Evolutionary conservation across 2,888 invertebrate genomes (phyloP), one percentile per base, ranked within the genome.

Genomic region (Perdita meconis): DNA sequence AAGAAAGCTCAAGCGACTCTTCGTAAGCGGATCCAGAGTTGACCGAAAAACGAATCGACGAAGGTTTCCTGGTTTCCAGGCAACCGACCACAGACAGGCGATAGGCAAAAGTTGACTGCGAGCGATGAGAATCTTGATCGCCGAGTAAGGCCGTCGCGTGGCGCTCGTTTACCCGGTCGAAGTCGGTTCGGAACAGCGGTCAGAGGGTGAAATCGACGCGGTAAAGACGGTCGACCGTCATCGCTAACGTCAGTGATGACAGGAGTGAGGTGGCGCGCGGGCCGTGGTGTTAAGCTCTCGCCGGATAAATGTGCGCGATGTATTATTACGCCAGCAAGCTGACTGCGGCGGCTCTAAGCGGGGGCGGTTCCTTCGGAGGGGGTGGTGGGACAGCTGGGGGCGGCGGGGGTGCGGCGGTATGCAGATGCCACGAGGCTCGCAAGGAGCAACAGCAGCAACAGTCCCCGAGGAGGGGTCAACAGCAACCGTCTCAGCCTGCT

Each of bases 251-350:
- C 90, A 91, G 91, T 91, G 90, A 92, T 92, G 92, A 92, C 90
- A 88, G 88, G 86, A 89, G 91, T 88, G 90, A 89, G 88, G 90
- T 89, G 90, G 90, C 89, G 88, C 85, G 89, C 85, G 82, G 89
- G 90, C 81, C 89, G 91, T 88, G 91, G 90, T 90, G 91, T 90
- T 90, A 89, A 92, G 90, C 89, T 90, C 85, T 89, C 89, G 85
- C 87, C 88, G 89, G 89, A 90, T 92, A 90, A 91, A 92, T 92
- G 92, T 92, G 92, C 91, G 95, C 95, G 93, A 95, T 95, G 95
- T 95, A 95, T 94, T 95, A 95, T 92, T 95, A 95, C 93, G 95
- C 95, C 90, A 95, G 95, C 93, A 95, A 94, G 93, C 92, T 95
- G 90, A 94, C 94, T 92, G 94, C 94, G 91, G 94, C 92, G 89